phyloP scores from a whole-genome alignment of 2,888 invertebrate species.

The Hololepta plana region DNA sequence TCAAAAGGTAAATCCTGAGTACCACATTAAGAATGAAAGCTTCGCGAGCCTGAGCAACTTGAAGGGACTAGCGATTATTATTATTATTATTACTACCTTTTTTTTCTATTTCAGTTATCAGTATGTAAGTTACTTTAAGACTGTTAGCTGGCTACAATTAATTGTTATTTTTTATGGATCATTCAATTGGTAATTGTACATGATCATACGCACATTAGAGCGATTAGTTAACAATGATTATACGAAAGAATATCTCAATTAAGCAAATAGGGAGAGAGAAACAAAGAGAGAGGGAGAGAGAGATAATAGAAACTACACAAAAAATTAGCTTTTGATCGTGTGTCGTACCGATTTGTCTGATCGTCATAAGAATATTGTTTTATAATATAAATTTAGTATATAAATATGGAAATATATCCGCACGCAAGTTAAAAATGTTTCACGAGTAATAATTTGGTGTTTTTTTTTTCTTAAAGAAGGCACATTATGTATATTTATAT shows the following conservation, averaged over 20 bases:
- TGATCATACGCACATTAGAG: constrained; percentile 5
- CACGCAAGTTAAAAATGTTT: constrained; percentile 14
- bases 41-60: constrained; percentile 21
- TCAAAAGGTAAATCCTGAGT: background rate
- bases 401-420: constrained; percentile 8
- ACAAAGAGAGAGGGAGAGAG: background rate
- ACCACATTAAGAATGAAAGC: background rate
- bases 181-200: constrained; percentile 5
- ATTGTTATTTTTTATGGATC: constrained; percentile 13
- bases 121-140: constrained; percentile 26
- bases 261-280: constrained; percentile 2
- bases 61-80: constrained; percentile 18
- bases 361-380: background rate
- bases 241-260: too few relatives aligned
- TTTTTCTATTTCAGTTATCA: constrained; percentile 22
- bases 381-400: background rate
- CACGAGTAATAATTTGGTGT: constrained; percentile 15
- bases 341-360: background rate
- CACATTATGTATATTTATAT: constrained; percentile 17
- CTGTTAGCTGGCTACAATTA: constrained; percentile 24
- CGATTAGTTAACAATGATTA: too few relatives aligned
- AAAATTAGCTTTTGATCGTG: too few relatives aligned
- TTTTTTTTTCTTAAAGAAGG: too few relatives aligned
- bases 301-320: background rate
- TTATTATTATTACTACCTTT: too few relatives aligned